Base-by-base conservation (phyloP, 1,140 invertebrate species). In the Alviniconcha marisindica region DNA sequence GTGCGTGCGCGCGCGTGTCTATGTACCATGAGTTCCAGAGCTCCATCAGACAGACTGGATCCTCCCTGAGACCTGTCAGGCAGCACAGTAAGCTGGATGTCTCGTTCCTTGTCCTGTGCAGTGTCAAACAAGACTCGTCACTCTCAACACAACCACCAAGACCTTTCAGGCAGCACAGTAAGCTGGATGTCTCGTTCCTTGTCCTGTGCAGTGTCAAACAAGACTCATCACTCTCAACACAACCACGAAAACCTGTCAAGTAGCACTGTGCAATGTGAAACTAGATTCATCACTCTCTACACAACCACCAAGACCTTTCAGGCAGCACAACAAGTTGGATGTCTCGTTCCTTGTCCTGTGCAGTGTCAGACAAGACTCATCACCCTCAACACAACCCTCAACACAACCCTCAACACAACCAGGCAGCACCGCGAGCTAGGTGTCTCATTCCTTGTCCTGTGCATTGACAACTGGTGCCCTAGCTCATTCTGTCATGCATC, bases 51-150 rank as follows among this genome's bases (percentile, higher is more conserved):
- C 28, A 98, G 93, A 87, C 97, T 97, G 3, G 95, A 94, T 0
- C 97, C 98, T 36, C 98, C 98, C 93, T 99, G 96, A 0, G 96
- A 95, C 81, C 98, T 94, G 92, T 99, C 98, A 10, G 95, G 97
- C 0, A 99, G 90, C 0, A 98, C 93, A 0, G 94, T 92, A n/a
- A 98, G 86, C 87, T 90, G 94, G 1, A 89, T 79, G 80, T 91
- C 86, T 69, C 83, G 82, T 0, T 36, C 51, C 44, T 84, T 73
- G 88, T 93, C 92, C 89, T 91, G 48, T 51, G 84, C 33, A 84
- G 44, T n/a, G 63, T 83, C 10, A 15, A 21, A 51, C 12, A 1
- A 51, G 21, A 51, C 1, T 51, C 12, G 0, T 51, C 12, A 51
- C 48, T 51, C 21, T 15, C 48, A 51, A 51, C 48, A 51, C 48